Evolutionary conservation across 2,888 invertebrate genomes (phyloP).

Genomic region (Electrophaes corylata): DNA sequence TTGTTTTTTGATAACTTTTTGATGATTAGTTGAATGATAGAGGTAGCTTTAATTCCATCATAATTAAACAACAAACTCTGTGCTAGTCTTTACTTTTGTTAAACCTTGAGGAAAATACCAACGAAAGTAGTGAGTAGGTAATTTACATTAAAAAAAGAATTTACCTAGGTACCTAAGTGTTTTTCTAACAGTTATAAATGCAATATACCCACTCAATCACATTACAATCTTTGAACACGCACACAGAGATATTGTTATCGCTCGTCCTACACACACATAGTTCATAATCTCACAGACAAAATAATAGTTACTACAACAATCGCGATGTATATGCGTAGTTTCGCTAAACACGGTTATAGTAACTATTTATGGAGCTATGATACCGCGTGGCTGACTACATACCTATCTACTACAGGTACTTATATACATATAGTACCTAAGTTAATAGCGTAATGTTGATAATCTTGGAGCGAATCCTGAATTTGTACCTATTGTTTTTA

Average conservation of each 20-base stretch:
- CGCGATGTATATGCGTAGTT: slow-evolving; percentile 61
- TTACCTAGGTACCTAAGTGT: not conserved
- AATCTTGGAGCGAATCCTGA: slow-evolving; percentile 14
- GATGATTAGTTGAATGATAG: not conserved
- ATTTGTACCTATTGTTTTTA: slow-evolving; percentile 15
- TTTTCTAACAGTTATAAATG: not conserved
- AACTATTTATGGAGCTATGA: slow-evolving; percentile 14
- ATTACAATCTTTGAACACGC: slow-evolving; percentile 49
- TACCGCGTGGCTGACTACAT: slow-evolving; percentile 24
- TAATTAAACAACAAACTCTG: too few species aligned
- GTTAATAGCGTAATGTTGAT: slow-evolving; percentile 11
- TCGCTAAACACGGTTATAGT: slow-evolving; percentile 21
- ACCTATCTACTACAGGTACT: not conserved
- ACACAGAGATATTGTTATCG: slow-evolving; percentile 46
- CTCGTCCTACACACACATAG: slow-evolving; percentile 38
- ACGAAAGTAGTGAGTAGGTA: not conserved
- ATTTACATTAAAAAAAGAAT: not conserved
- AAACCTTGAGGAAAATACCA: not conserved
- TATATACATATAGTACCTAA: not conserved
- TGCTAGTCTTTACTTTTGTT: not conserved
- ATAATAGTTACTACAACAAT: slow-evolving; percentile 4
- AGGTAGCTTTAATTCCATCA: too few species aligned
- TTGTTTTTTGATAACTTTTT: too few species aligned
- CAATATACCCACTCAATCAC: slow-evolving; percentile 26
- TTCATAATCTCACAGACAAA: not conserved